Conservation (phyloP, 2,888 invertebrate genomes). For the Conomelus anceps region DNA sequence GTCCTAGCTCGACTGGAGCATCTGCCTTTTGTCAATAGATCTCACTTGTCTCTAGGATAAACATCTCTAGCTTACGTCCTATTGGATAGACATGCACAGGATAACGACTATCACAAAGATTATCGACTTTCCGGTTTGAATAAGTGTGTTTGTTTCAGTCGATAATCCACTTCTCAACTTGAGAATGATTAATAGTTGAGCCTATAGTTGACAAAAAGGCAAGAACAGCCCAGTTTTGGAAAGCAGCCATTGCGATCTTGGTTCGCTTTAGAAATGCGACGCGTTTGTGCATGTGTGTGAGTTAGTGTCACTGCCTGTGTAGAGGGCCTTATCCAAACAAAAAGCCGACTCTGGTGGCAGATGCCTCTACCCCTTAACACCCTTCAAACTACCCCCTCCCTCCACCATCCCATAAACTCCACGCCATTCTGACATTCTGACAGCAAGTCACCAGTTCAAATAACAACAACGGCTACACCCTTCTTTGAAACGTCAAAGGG, state of each 20-base stretch:
- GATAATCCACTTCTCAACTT: background rate
- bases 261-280: background rate
- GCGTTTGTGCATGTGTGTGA: background rate
- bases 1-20: too few species aligned
- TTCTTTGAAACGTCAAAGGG: background rate
- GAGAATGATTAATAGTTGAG: background rate
- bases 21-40: background rate
- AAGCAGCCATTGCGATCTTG: background rate
- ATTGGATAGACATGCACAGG: background rate
- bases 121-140: background rate
- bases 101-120: background rate
- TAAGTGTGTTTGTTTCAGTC: background rate
- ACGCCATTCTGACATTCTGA: too few species aligned
- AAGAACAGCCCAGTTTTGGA: background rate
- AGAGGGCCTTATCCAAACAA: background rate
- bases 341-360: background rate
- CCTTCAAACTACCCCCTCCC: background rate
- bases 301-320: too few species aligned
- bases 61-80: background rate
- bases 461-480: background rate
- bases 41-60: background rate
- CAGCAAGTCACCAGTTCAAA: background rate
- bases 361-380: background rate
- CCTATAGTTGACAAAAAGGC: background rate
- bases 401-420: too few species aligned